These are phyloP conservation scores for Andrena cerasifolii DNA, from an alignment of 1,140 invertebrate genomes.

Conservation along the genomic window DNA sequence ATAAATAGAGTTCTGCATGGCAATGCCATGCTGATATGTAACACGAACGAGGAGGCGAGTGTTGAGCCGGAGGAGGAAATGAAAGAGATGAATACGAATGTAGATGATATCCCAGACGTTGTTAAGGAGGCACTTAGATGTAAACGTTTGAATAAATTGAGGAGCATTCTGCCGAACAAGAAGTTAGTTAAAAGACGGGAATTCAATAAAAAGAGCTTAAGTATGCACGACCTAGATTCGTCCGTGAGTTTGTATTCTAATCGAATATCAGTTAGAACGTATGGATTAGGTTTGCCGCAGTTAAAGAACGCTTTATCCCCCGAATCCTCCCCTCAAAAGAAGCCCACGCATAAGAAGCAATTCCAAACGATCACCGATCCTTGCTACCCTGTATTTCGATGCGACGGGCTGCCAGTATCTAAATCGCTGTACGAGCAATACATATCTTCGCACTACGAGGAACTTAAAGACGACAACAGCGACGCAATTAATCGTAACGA, in stretches of 20 bases:
- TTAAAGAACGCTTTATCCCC: constrained; percentile 75
- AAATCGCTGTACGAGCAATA: constrained; percentile 88
- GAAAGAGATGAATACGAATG: constrained; percentile 63
- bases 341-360: constrained; percentile 48
- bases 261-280: constrained; percentile 73
- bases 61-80: constrained; percentile 76
- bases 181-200: constrained; percentile 59
- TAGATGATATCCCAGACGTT: constrained; percentile 79
- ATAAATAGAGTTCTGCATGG: constrained; percentile 87
- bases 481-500: constrained; percentile 9
- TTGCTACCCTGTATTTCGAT: constrained; percentile 88
- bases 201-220: constrained; percentile 79
- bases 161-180: constrained; percentile 62
- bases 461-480: constrained; percentile 59
- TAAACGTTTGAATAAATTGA: constrained; percentile 79
- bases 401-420: constrained; percentile 88
- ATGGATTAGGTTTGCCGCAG: constrained; percentile 78
- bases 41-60: constrained; percentile 80
- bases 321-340: constrained; percentile 64
- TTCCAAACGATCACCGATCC: constrained; percentile 90
- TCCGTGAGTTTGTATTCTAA: constrained; percentile 61
- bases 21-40: constrained; percentile 88
- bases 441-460: constrained; percentile 78
- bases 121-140: constrained; percentile 80
- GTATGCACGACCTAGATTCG: constrained; percentile 75